A percentile compares a stretch with the other conserved stretches of the same genome.
These are phyloP conservation scores for Cepphus grylle DNA, from an alignment of 2,113 vertebrate genomes.

Conservation along the genomic window DNA sequence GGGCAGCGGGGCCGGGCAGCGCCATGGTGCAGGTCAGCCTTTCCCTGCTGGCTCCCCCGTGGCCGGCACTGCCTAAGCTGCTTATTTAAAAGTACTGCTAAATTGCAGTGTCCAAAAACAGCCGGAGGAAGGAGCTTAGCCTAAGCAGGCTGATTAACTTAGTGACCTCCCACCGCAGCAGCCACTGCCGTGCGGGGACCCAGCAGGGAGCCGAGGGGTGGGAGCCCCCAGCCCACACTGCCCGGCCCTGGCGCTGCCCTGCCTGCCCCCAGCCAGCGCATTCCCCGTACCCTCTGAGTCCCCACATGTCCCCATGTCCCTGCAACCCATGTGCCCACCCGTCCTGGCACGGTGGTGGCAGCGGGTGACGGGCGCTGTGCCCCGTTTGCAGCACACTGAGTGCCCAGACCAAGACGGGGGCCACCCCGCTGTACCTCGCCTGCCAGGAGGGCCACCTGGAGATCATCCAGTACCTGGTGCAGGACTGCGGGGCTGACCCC, in stretches of 20 bases:
- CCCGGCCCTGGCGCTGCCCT: background rate
- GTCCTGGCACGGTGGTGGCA: fast-evolving
- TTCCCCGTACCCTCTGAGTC: background rate
- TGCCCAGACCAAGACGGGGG: constrained; percentile 95
- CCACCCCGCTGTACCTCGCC: constrained; percentile 97
- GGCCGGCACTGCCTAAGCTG: constrained; percentile 67
- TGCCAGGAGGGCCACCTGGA: constrained; percentile 99
- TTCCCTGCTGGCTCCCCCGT: background rate
- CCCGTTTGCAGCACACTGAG: constrained; percentile 82
- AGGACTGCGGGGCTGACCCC: constrained; percentile 89
- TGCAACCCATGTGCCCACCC: background rate
- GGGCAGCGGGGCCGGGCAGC: fast-evolving
- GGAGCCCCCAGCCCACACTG: too few relatives aligned
- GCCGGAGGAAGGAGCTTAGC: constrained; percentile 78
- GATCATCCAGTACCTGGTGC: constrained; percentile 91
- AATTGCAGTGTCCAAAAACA: constrained; percentile 83
- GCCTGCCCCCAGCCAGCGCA: background rate
- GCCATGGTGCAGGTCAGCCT: background rate
- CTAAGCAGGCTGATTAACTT: constrained; percentile 67
- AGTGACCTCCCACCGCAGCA: constrained; percentile 63
- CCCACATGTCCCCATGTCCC: background rate
- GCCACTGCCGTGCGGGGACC: fast-evolving
- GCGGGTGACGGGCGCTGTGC: background rate
- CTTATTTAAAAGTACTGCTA: constrained; percentile 77
- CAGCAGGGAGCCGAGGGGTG: background rate